Evolutionary conservation across 2,888 invertebrate genomes (phyloP), one percentile per base, ranked within the genome.

Genomic region (Epiblema foenella): DNA sequence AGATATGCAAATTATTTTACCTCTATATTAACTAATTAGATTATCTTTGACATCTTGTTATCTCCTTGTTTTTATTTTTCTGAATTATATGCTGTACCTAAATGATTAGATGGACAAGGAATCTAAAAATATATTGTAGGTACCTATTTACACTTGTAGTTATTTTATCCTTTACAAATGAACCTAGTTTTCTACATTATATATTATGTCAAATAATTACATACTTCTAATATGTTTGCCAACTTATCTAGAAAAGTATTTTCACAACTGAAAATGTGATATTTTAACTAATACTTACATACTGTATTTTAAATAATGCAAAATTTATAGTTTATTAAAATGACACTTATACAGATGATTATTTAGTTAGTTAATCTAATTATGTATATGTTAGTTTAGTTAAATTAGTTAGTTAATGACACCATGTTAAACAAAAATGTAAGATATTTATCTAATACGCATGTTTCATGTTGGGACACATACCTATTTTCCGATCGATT

Each of bases 181-280:
- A 57, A 65, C 56, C 54, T 65, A 65, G 65, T 65, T 65, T 65
- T 65, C 20, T 65, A 65, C 42, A 46, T 60, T 54, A 24, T 68
- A 68, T 62, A 60, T 68, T 58, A 54, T 54, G 52, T 54, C 24
- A 54, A 59, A 68, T 33, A 24, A 51, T 57, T 59, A 51, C 57
- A 60, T 71, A 52, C 39, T 54, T 54, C 58, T 58, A 54, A 60
- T 56, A 12, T n/a, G 60, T 66, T 66, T 42, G 65, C 70, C 66
- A 69, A 56, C 54, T 80, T 75, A 77, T 73, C 77, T 79, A 81
- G 75, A 81, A 83, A 82, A 77, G 79, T 83, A 85, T 83, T 85
- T 82, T 85, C 81, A 85, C 80, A 79, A 73, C 75, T 73, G 73
- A 75, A 52, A 85, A 86, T 90, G 90, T 90, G 90, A 90, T 90